Evolutionary conservation across 2,113 vertebrate species (phyloP).

Genomic region (Alethe castanea): DNA sequence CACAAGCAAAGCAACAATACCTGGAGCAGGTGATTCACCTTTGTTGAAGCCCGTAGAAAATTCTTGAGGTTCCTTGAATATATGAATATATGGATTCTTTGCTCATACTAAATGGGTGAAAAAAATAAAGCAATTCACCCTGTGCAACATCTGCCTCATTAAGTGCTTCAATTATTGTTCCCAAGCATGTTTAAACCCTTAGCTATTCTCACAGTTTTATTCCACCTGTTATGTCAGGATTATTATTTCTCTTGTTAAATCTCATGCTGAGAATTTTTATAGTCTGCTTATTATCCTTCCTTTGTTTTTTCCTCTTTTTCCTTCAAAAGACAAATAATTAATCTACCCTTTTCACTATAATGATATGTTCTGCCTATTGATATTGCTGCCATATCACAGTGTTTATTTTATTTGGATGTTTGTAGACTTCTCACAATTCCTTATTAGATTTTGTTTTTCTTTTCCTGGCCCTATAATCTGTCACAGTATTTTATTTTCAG

Average conservation of each 20-base stretch:
- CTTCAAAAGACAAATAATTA: neutral
- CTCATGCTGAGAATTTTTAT: neutral
- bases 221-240: neutral
- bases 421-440: neutral
- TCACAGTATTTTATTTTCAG: neutral
- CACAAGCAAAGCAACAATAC: neutral
- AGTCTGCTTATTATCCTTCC: neutral
- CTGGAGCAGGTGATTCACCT: neutral
- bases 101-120: neutral
- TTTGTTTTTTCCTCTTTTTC: neutral
- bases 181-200: neutral
- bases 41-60: neutral
- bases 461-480: neutral
- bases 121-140: neutral
- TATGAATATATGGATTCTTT: neutral
- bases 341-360: neutral
- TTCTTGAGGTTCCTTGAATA: neutral
- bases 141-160: neutral
- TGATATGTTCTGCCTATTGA: neutral
- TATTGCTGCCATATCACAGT: neutral
- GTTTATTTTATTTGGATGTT: neutral
- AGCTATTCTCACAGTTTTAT: neutral
- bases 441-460: neutral
- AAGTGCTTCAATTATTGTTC: neutral
- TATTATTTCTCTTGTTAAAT: neutral